phyloP scores from a whole-genome alignment of 1,140 invertebrate genomes.

The Stegodyphus mimosarum region DNA sequence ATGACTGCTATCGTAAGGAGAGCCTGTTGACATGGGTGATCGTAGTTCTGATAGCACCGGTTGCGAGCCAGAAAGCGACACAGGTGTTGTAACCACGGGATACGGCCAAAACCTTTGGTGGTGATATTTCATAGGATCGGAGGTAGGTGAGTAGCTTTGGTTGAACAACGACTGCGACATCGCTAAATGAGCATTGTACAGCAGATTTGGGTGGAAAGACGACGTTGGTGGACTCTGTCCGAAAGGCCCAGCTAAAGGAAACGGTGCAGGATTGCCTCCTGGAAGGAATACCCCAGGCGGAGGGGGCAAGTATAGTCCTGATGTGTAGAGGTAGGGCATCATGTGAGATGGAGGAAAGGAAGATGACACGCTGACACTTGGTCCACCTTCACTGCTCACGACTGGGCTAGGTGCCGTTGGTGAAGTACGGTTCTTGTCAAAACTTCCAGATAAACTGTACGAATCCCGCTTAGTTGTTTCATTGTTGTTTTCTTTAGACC shows the following conservation, averaged over 20 bases:
- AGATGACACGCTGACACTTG: constrained; percentile 33
- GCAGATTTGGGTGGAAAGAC: constrained; percentile 16
- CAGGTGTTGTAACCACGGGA: constrained; percentile 18
- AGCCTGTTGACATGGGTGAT: constrained; percentile 30
- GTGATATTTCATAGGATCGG: constrained; percentile 27
- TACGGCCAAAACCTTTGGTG: constrained; percentile 55
- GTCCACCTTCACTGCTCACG: constrained; percentile 50
- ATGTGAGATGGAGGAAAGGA: constrained; percentile 55
- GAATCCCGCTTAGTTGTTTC: neutral
- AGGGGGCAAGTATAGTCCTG: constrained; percentile 39
- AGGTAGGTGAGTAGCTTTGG: constrained; percentile 30
- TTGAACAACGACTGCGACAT: constrained; percentile 51
- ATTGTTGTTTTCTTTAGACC: neutral
- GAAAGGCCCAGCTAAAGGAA: constrained; percentile 30
- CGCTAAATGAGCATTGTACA: constrained; percentile 51
- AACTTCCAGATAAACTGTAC: neutral
- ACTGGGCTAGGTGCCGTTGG: neutral
- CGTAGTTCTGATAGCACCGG: constrained; percentile 10
- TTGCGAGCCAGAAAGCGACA: constrained; percentile 16
- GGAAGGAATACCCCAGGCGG: constrained; percentile 35
- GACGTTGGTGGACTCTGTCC: constrained; percentile 24
- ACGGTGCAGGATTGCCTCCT: neutral
- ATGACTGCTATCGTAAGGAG: constrained; percentile 30
- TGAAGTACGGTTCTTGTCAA: constrained; percentile 18
- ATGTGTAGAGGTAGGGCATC: constrained; percentile 50